Conservation (phyloP, 1,140 invertebrate genomes). For the Oscheius sp. region DNA sequence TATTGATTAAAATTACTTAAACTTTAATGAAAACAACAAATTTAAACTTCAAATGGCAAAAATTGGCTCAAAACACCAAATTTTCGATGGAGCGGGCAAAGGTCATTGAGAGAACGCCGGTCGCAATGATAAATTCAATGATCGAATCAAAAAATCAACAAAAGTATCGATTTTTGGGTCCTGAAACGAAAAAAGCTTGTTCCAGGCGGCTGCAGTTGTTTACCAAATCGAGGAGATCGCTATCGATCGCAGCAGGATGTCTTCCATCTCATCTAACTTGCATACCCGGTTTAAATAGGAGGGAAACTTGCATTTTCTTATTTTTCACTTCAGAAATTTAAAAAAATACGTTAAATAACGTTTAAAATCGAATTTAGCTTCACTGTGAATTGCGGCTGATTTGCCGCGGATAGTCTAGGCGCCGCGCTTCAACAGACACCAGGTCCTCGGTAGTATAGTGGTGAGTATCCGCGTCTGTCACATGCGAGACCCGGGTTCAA, state of each 20-base stretch:
- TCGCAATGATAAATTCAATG: neutral
- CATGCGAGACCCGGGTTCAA: slow-evolving; percentile 52
- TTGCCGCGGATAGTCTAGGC: too few species aligned
- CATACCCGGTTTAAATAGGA: neutral
- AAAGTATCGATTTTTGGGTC: neutral
- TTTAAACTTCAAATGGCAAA: neutral
- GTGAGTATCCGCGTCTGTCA: slow-evolving; percentile 52
- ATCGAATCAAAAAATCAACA: neutral
- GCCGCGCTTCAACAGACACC: too few species aligned
- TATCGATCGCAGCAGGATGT: neutral
- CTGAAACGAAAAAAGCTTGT: neutral
- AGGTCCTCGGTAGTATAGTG: slow-evolving; percentile 50
- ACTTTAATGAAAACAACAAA: too few species aligned
- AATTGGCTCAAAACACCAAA: neutral
- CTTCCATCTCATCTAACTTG: neutral
- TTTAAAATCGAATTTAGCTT: too few species aligned
- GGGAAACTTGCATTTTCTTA: neutral
- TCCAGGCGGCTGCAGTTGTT: neutral
- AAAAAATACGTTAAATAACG: neutral
- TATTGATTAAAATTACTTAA: too few species aligned
- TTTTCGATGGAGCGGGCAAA: neutral
- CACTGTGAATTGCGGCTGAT: too few species aligned
- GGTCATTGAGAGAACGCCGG: neutral
- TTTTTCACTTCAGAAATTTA: neutral
- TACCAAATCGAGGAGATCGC: neutral